phyloP scores from a whole-genome alignment of 1,140 invertebrate species.

The Hypsibius dujardini region DNA sequence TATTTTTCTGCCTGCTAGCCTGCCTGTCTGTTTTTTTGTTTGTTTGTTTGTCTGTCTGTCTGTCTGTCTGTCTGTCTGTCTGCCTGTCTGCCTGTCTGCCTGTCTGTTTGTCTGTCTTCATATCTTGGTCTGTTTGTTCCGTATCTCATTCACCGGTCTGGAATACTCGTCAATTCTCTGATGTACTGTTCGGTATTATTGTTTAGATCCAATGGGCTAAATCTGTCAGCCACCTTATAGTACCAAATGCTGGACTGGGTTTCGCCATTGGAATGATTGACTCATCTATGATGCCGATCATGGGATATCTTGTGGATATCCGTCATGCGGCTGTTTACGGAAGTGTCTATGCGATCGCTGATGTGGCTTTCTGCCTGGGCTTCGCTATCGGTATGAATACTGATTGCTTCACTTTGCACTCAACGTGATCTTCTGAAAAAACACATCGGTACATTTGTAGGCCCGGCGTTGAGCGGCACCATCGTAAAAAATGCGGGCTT shows the following conservation, averaged over 20 bases:
- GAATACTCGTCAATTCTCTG: too few species aligned
- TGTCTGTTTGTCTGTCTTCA: too few species aligned
- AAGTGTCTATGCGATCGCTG: slow-evolving; percentile 92
- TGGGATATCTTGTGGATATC: slow-evolving; percentile 87
- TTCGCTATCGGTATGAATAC: slow-evolving; percentile 65
- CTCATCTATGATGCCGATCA: slow-evolving; percentile 94
- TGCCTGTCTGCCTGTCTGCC: too few species aligned
- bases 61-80: too few species aligned
- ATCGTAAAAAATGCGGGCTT: slow-evolving; percentile 73
- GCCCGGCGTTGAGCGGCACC: slow-evolving; percentile 68
- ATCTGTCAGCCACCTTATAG: slow-evolving; percentile 68
- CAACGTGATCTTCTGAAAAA: slow-evolving; percentile 19
- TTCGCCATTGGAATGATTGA: slow-evolving; percentile 97
- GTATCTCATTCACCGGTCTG: too few species aligned
- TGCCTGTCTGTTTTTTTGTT: too few species aligned
- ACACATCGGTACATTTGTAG: slow-evolving; percentile 33
- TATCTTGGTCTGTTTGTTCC: too few species aligned
- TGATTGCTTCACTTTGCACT: slow-evolving; percentile 3
- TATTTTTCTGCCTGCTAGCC: too few species aligned
- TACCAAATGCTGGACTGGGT: slow-evolving; percentile 86
- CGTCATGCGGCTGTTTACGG: slow-evolving; percentile 86
- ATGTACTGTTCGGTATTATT: neutral
- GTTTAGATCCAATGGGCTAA: slow-evolving; percentile 76
- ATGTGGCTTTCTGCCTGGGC: slow-evolving; percentile 93
- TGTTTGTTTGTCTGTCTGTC: too few species aligned